A percentile compares a stretch with the other conserved stretches of the same genome.
phyloP scores from a whole-genome alignment of 2,888 invertebrate species.

The Tiliacea citrago region DNA sequence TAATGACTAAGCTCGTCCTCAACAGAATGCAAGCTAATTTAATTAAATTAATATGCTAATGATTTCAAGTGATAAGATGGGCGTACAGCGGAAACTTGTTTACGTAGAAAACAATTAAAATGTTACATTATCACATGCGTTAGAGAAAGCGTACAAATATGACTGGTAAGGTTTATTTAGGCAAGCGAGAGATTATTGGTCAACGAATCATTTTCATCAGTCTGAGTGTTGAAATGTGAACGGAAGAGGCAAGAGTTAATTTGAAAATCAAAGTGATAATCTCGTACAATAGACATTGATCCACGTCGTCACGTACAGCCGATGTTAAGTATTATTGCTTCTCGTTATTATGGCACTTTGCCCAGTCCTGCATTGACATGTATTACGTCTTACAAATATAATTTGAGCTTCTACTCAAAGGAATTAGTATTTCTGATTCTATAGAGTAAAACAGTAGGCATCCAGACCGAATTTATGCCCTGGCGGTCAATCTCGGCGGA shows the following conservation, averaged over 20 bases:
- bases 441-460: neutral
- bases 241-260: slow-evolving; percentile 5
- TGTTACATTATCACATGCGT: slow-evolving; percentile 3
- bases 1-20: slow-evolving; percentile 36
- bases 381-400: slow-evolving; percentile 8
- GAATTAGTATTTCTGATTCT: slow-evolving; percentile 4
- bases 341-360: slow-evolving; percentile 19
- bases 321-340: slow-evolving; percentile 24
- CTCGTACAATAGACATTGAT: slow-evolving; percentile 9
- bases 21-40: slow-evolving; percentile 41
- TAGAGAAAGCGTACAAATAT: slow-evolving; percentile 46
- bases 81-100: slow-evolving; percentile 26
- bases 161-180: slow-evolving; percentile 11
- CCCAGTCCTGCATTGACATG: slow-evolving; percentile 11
- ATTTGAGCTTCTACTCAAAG: slow-evolving; percentile 1
- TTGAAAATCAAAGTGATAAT: slow-evolving; percentile 29
- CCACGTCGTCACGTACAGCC: neutral
- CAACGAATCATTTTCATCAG: slow-evolving; percentile 10
- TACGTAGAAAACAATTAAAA: slow-evolving; percentile 38
- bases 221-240: slow-evolving; percentile 13
- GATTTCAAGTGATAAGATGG: slow-evolving; percentile 52
- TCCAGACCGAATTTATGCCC: neutral
- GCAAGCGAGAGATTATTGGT: slow-evolving; percentile 30
- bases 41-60: slow-evolving; percentile 50
- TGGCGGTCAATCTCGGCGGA: neutral